Evolutionary conservation across 2,888 invertebrate genomes (phyloP).

Genomic region (Antheraea yamamai): DNA sequence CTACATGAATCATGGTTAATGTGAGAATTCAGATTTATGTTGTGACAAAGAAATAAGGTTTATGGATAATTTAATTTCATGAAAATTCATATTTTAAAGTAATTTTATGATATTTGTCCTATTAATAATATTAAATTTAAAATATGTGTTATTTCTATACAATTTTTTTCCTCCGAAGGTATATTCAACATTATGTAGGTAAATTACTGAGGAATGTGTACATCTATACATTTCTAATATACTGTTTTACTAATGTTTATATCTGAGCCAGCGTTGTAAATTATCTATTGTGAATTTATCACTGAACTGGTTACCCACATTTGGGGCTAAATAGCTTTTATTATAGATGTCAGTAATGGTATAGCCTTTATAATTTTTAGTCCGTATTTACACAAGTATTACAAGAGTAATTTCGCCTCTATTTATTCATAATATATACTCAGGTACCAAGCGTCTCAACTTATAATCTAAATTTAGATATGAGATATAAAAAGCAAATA

Average conservation of each 20-base stretch:
- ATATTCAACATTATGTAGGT: too few relatives aligned
- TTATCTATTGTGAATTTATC: neutral
- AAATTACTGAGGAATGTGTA: neutral
- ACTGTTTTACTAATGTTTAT: neutral
- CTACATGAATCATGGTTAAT: too few relatives aligned
- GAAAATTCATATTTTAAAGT: too few relatives aligned
- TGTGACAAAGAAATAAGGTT: neutral
- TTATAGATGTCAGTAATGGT: neutral
- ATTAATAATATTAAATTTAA: too few relatives aligned
- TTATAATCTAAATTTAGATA: neutral
- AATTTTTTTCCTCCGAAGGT: too few relatives aligned
- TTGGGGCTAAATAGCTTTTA: neutral
- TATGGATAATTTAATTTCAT: too few relatives aligned
- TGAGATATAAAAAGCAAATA: neutral
- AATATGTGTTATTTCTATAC: too few relatives aligned
- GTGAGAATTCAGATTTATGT: neutral
- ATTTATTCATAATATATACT: neutral
- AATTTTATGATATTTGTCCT: too few relatives aligned
- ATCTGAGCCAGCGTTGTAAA: neutral
- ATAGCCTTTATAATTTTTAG: neutral
- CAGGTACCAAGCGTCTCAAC: neutral
- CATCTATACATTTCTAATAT: neutral
- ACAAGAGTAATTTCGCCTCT: neutral
- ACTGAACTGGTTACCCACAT: neutral
- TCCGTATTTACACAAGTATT: neutral